Conservation (phyloP, 2,113 vertebrate species). For the Triplophysa tibetana region DNA sequence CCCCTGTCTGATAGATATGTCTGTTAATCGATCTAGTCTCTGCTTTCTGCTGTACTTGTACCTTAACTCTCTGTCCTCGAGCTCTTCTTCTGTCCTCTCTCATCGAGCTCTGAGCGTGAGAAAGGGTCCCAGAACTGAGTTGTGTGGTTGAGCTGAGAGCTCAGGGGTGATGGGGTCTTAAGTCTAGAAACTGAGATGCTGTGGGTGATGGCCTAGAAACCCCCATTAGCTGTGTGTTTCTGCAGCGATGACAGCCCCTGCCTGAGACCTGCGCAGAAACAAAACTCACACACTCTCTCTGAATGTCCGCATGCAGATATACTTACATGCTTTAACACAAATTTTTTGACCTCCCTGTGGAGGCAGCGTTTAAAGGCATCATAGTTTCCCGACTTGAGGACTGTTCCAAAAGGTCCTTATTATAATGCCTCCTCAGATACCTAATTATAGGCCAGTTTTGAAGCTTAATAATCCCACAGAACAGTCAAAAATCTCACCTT, state of each 20-base stretch:
- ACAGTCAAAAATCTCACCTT: neutral
- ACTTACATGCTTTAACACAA: neutral
- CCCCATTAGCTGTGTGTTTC: slow-evolving; percentile 76
- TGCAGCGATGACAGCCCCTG: slow-evolving; percentile 72
- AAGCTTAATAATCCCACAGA: neutral
- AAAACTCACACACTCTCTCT: neutral
- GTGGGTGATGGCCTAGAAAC: slow-evolving; percentile 66
- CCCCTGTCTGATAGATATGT: neutral
- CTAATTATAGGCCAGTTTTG: neutral
- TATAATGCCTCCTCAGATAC: no score
- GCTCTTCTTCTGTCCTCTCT: neutral
- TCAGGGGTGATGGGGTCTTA: slow-evolving; percentile 33
- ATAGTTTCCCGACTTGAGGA: neutral
- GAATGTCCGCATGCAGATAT: slow-evolving; percentile 1
- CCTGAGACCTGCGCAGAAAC: neutral
- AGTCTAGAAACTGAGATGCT: slow-evolving; percentile 29
- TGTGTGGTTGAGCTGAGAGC: neutral
- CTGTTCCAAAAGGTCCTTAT: neutral
- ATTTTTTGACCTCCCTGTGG: no score
- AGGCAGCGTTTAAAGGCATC: neutral
- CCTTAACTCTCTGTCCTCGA: neutral
- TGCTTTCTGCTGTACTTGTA: neutral
- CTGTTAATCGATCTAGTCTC: neutral
- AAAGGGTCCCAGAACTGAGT: neutral
- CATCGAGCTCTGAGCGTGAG: neutral